phyloP scores from a whole-genome alignment of 1,140 invertebrate species.

The Micrasema longulum region DNA sequence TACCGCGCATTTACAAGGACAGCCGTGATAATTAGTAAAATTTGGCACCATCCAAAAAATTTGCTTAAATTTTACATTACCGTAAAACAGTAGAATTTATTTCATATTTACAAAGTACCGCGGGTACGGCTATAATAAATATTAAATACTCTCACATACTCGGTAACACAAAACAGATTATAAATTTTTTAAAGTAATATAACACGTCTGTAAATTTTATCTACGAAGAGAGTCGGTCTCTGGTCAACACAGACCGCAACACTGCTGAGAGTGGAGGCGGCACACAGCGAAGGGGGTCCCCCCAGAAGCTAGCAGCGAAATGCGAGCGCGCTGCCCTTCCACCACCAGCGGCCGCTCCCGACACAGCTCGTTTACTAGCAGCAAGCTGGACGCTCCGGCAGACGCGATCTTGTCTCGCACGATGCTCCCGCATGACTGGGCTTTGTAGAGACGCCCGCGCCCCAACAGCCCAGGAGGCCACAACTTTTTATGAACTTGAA shows the following conservation, averaged over 20 bases:
- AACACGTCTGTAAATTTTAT: constrained; percentile 49
- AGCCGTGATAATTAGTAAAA: constrained; percentile 43
- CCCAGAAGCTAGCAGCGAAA: constrained; percentile 48
- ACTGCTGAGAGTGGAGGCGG: constrained; percentile 70
- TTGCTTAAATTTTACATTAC: constrained; percentile 29
- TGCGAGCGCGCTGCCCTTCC: constrained; percentile 49
- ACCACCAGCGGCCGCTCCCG: constrained; percentile 49
- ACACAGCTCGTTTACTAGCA: constrained; percentile 53
- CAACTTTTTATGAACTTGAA: constrained; percentile 66
- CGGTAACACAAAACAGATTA: constrained; percentile 37
- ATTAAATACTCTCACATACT: constrained; percentile 41
- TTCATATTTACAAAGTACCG: constrained; percentile 9
- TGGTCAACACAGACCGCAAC: constrained; percentile 71
- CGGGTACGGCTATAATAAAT: constrained; percentile 34
- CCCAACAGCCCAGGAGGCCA: constrained; percentile 66
- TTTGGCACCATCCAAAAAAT: constrained; percentile 51
- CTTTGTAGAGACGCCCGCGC: constrained; percentile 70
- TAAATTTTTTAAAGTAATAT: constrained; percentile 46
- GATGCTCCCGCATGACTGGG: constrained; percentile 72
- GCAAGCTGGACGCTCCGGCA: constrained; percentile 50
- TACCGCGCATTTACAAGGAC: constrained; percentile 32
- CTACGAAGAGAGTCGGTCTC: constrained; percentile 29
- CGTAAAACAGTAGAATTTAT: constrained; percentile 20
- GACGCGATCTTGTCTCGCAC: constrained; percentile 60
- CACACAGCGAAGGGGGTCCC: constrained; percentile 59